Conservation (phyloP, 1,140 invertebrate genomes). For the Ostrea denselamellosa region DNA sequence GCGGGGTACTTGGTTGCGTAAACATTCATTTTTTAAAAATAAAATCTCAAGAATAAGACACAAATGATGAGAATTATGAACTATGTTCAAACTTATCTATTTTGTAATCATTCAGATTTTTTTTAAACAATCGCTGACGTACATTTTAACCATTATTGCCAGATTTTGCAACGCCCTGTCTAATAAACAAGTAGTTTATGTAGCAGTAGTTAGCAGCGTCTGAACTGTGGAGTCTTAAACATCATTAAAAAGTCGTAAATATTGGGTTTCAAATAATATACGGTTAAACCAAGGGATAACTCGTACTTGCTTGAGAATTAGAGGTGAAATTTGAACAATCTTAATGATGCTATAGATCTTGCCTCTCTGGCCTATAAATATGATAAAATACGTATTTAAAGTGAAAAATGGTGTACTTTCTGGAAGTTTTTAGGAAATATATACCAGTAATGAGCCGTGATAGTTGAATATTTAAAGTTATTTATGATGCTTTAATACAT, state of each 20-base stretch:
- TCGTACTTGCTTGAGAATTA: background rate
- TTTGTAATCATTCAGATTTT: background rate
- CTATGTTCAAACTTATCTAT: background rate
- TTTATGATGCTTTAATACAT: too few species aligned
- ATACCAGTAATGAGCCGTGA: too few species aligned
- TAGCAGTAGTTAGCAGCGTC: background rate
- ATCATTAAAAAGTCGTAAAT: conserved; percentile 23
- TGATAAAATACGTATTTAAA: too few species aligned
- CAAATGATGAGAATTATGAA: too few species aligned
- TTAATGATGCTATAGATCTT: too few species aligned
- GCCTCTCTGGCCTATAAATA: too few species aligned
- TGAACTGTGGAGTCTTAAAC: background rate
- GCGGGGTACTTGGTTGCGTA: too few species aligned
- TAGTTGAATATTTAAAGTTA: too few species aligned
- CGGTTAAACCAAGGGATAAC: background rate
- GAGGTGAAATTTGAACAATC: background rate
- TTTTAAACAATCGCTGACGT: background rate
- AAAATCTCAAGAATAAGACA: too few species aligned
- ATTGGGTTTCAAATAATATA: background rate
- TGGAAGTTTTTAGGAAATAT: too few species aligned
- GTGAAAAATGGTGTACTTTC: too few species aligned
- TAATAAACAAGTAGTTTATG: background rate
- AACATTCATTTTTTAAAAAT: too few species aligned
- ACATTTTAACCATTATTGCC: background rate
- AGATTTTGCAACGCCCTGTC: conserved; percentile 2